Evolutionary conservation across 2,888 invertebrate genomes (phyloP).

Genomic region (Amblyjoppa proteus): DNA sequence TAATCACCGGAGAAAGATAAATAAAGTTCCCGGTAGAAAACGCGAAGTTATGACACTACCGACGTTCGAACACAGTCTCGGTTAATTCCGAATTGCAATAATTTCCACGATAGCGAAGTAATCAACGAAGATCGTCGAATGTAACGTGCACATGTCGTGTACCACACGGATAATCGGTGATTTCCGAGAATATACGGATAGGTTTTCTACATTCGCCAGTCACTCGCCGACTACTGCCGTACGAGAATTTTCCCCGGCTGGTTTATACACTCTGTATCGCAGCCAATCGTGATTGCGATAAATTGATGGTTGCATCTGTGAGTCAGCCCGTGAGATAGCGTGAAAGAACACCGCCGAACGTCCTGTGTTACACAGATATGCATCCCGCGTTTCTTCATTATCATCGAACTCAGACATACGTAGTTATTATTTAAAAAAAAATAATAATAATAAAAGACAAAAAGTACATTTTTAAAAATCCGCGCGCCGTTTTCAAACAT

Average conservation of each 20-base stretch:
- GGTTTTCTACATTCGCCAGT: constrained; percentile 13
- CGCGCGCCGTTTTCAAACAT: neutral
- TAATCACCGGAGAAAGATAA: neutral
- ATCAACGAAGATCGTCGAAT: constrained; percentile 57
- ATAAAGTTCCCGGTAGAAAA: neutral
- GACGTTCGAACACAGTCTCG: constrained; percentile 47
- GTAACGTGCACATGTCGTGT: constrained; percentile 25
- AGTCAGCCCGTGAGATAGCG: constrained; percentile 8
- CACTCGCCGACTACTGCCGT: constrained; percentile 18
- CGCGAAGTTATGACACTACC: constrained; percentile 48
- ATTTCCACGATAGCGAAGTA: constrained; percentile 64
- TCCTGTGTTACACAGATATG: constrained; percentile 7
- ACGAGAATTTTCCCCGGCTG: constrained; percentile 47
- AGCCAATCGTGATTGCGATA: constrained; percentile 64
- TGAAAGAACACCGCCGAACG: neutral
- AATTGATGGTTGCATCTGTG: constrained; percentile 66
- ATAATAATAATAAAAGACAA: neutral
- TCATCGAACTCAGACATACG: neutral
- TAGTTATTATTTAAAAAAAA: neutral
- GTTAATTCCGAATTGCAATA: constrained; percentile 67
- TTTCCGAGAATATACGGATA: constrained; percentile 59
- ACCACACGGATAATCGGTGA: constrained; percentile 54
- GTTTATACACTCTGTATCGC: constrained; percentile 57
- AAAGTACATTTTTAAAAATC: neutral
- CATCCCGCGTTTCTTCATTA: neutral